Evolutionary conservation across 2,888 invertebrate species (phyloP).

Genomic region (Eudasyphora cyanicolor): DNA sequence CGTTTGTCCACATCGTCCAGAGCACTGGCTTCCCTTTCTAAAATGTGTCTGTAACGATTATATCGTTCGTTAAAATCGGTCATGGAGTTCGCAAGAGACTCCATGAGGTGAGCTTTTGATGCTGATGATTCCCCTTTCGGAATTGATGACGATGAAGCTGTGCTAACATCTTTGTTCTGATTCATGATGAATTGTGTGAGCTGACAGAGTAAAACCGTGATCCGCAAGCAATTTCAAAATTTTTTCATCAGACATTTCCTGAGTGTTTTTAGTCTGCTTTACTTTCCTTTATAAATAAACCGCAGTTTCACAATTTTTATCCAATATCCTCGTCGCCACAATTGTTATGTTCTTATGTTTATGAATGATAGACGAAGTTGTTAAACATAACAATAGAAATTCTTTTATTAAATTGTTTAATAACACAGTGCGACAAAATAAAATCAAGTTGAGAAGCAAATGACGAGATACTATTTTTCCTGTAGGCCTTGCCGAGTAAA

Average conservation of each 20-base stretch:
- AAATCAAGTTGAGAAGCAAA: no score
- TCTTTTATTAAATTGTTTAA: no score
- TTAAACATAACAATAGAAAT: no score
- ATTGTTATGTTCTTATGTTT: no score
- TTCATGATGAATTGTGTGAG: background rate
- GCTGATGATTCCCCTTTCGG: background rate
- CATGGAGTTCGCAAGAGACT: slow-evolving; percentile 16
- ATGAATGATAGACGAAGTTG: no score
- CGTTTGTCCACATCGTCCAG: background rate
- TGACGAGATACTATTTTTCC: no score
- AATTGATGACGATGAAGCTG: background rate
- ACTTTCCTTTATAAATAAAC: no score
- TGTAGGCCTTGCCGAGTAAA: no score
- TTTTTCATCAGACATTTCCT: background rate
- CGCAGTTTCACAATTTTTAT: no score
- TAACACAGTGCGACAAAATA: no score
- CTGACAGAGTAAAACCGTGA: background rate
- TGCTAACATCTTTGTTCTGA: background rate
- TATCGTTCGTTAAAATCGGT: slow-evolving; percentile 21
- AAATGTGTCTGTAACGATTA: background rate
- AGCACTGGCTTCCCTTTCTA: slow-evolving; percentile 9
- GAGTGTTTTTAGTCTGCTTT: no score
- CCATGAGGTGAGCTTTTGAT: slow-evolving; percentile 25
- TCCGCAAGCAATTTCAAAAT: background rate
- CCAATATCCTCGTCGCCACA: no score